phyloP scores from a whole-genome alignment of 2,797 vertebrate genomes.

The Danio kyathit region DNA sequence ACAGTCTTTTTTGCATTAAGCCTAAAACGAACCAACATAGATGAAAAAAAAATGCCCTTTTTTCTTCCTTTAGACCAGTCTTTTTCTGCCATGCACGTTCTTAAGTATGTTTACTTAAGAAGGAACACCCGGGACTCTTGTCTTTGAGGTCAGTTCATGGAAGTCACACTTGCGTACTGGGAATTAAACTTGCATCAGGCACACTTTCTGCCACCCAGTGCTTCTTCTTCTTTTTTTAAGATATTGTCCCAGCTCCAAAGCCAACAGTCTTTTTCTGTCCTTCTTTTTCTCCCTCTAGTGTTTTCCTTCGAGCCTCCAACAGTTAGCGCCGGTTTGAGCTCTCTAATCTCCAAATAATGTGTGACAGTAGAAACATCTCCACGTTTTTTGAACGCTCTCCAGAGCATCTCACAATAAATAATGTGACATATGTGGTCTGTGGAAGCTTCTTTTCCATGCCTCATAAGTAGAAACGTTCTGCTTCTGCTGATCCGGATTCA shows the following conservation, averaged over 20 bases:
- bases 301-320: constrained; percentile 47
- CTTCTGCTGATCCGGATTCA: constrained; percentile 49
- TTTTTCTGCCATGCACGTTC: constrained; percentile 69
- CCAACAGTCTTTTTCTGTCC: constrained; percentile 1
- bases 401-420: constrained; percentile 75
- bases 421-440: constrained; percentile 73
- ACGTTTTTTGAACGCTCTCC: constrained; percentile 73
- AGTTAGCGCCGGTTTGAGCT: constrained; percentile 52
- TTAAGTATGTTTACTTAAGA: constrained; percentile 81
- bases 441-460: constrained; percentile 70
- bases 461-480: constrained; percentile 72
- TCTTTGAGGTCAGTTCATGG: constrained; percentile 74
- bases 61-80: constrained; percentile 62
- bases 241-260: constrained; percentile 22
- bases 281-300: constrained; percentile 23
- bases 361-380: constrained; percentile 73
- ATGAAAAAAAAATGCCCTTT: constrained; percentile 71
- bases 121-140: constrained; percentile 71
- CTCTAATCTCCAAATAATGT: constrained; percentile 67
- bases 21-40: constrained; percentile 76
- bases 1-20: constrained; percentile 57
- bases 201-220: constrained; percentile 57
- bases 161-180: constrained; percentile 64
- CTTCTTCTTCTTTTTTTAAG: constrained; percentile 51
- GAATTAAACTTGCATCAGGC: constrained; percentile 59